Conservation (phyloP, 2,113 vertebrate genomes). For the Heteronetta atricapilla region DNA sequence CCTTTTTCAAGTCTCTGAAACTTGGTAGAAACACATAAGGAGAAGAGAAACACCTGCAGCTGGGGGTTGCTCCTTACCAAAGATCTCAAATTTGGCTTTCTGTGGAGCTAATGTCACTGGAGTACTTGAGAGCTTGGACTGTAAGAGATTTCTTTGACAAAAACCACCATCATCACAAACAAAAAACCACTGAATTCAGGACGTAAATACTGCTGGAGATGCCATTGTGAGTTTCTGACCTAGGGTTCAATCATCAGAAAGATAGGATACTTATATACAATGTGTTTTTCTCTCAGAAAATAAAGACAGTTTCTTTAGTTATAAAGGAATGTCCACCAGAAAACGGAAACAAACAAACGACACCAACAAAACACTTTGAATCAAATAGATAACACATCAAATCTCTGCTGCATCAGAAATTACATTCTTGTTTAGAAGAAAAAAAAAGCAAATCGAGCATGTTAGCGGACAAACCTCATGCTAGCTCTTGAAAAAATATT, state of each 20-base stretch:
- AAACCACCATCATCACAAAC: background rate
- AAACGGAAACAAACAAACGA: background rate
- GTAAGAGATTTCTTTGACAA: background rate
- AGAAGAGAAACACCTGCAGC: background rate
- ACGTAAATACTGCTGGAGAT: background rate
- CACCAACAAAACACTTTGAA: background rate
- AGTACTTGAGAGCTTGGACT: background rate
- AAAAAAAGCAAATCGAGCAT: background rate
- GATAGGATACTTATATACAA: background rate
- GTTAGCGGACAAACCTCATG: background rate
- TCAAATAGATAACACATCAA: background rate
- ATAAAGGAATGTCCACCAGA: background rate
- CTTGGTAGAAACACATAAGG: background rate
- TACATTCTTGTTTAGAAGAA: background rate
- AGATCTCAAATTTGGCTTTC: background rate
- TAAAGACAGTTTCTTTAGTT: background rate
- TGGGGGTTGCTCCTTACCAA: background rate
- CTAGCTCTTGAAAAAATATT: background rate
- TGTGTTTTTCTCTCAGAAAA: background rate
- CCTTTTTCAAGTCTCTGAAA: background rate
- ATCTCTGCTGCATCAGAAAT: background rate
- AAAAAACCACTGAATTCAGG: background rate
- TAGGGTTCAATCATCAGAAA: background rate
- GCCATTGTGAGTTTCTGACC: fast-evolving
- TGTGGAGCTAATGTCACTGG: background rate